Conservation (phyloP, 2,888 invertebrate species). For the Serripes groenlandicus region DNA sequence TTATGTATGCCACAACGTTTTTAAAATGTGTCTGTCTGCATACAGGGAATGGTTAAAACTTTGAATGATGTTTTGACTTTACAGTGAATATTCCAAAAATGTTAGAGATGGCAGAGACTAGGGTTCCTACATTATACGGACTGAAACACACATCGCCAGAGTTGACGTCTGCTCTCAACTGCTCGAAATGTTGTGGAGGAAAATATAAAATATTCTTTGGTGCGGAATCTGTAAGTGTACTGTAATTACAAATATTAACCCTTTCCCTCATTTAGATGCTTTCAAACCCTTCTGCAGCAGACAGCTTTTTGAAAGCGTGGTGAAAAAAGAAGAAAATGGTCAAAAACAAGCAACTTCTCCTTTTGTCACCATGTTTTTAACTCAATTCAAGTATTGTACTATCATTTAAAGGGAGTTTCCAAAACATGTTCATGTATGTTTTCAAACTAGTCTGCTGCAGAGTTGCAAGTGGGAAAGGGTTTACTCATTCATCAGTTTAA, state of each 20-base stretch:
- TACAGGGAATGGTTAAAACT: no score
- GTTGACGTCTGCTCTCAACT: constrained; percentile 67
- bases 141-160: constrained; percentile 91
- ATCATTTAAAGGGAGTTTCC: no score
- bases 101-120: constrained; percentile 78
- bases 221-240: constrained; percentile 60
- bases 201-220: constrained; percentile 79
- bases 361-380: not conserved
- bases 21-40: no score
- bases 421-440: no score
- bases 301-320: not conserved
- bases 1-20: not conserved
- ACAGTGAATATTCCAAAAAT: constrained; percentile 54
- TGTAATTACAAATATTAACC: not conserved
- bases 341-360: not conserved
- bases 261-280: not conserved
- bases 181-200: constrained; percentile 88
- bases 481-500: no score
- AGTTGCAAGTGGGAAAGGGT: no score
- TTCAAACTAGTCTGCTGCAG: no score
- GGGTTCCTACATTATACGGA: constrained; percentile 92
- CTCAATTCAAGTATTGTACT: no score
- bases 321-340: not conserved
- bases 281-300: not conserved
- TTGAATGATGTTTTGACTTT: constrained; percentile 2